A percentile compares a stretch with the other conserved stretches of the same genome.
Evolutionary conservation across 2,113 vertebrate genomes (phyloP).

Genomic region (Microcebus griseorufus): DNA sequence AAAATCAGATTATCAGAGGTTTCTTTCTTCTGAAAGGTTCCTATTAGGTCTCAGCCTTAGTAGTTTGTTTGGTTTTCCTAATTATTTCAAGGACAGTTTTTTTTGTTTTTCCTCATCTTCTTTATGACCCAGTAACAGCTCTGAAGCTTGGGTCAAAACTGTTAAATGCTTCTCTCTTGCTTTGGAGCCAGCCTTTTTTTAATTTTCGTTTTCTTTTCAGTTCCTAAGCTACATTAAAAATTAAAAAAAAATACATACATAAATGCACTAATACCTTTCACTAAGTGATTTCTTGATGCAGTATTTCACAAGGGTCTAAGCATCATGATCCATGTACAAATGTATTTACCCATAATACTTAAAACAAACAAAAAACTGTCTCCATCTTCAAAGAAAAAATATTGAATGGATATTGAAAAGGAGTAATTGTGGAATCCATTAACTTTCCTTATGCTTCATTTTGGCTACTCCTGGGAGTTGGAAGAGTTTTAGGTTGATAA

Average conservation of each 20-base stretch:
- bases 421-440: neutral
- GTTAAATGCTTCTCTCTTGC: neutral
- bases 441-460: neutral
- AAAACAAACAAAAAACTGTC: neutral
- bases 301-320: neutral
- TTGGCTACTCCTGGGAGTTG: neutral
- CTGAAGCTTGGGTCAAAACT: neutral
- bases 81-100: neutral
- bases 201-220: neutral
- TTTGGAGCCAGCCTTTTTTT: neutral
- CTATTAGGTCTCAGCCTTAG: neutral
- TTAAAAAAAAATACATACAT: neutral
- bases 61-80: neutral
- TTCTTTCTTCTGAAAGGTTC: neutral
- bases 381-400: neutral
- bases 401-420: neutral
- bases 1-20: neutral
- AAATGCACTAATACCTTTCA: neutral
- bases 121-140: neutral
- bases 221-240: neutral
- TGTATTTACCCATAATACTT: neutral
- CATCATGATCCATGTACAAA: neutral
- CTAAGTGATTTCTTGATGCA: neutral
- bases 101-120: neutral
- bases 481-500: too few species aligned